These are phyloP conservation scores for Halcyon smyrnensis DNA, from an alignment of 2,797 vertebrate species.

Conservation along the genomic window DNA sequence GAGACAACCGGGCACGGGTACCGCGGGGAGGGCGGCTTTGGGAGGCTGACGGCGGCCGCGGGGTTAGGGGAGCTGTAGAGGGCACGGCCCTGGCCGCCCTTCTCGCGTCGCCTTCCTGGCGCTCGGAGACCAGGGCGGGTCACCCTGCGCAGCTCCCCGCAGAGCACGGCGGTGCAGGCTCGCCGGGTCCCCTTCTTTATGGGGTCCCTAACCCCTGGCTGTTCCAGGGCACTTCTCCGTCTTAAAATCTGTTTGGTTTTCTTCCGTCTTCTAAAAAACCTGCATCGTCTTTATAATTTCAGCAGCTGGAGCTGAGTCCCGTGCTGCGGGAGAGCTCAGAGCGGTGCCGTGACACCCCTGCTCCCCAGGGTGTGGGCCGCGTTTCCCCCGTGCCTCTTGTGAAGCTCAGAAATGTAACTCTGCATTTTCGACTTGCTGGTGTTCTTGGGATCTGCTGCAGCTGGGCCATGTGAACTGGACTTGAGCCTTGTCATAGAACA, in stretches of 20 bases:
- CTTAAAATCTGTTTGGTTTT: rapidly evolving
- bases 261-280: rapidly evolving
- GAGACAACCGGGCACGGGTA: background rate
- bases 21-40: background rate
- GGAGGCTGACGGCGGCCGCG: background rate
- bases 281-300: rapidly evolving
- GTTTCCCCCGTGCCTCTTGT: rapidly evolving
- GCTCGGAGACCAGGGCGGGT: background rate
- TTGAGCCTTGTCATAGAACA: background rate
- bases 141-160: rapidly evolving
- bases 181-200: rapidly evolving
- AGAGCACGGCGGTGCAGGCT: rapidly evolving
- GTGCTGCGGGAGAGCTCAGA: background rate
- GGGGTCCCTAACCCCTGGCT: too few relatives aligned
- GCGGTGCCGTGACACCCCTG: rapidly evolving
- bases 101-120: background rate
- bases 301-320: background rate
- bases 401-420: rapidly evolving
- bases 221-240: rapidly evolving
- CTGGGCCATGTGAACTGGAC: rapidly evolving
- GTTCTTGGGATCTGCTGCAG: background rate
- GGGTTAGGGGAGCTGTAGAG: rapidly evolving
- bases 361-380: rapidly evolving
- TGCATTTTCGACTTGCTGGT: rapidly evolving
- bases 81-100: background rate